phyloP scores from a whole-genome alignment of 2,888 invertebrate species.

The Hemaris fuciformis region DNA sequence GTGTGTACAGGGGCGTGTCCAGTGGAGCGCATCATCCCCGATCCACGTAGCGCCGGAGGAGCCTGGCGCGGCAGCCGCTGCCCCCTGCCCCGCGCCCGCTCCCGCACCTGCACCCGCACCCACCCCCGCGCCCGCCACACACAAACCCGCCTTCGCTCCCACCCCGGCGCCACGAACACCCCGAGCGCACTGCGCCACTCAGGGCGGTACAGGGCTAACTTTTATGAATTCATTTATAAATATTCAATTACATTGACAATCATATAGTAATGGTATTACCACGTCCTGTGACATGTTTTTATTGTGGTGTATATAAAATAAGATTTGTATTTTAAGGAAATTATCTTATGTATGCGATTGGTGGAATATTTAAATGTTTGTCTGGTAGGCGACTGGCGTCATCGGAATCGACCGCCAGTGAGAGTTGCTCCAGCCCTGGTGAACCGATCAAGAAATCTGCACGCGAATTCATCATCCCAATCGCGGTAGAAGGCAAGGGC shows the following conservation, averaged over 20 bases:
- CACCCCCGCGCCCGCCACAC: constrained; percentile 26
- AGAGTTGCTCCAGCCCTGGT: constrained; percentile 69
- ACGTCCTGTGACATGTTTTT: no score
- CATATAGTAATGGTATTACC: no score
- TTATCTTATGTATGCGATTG: not conserved
- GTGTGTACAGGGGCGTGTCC: constrained; percentile 62
- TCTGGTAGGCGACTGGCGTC: constrained; percentile 64
- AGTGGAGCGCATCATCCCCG: constrained; percentile 77
- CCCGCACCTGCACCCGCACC: constrained; percentile 29
- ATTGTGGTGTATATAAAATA: not conserved
- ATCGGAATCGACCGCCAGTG: constrained; percentile 85
- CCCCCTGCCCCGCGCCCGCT: constrained; percentile 30
- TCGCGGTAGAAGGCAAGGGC: constrained; percentile 94
- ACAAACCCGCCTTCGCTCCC: constrained; percentile 31
- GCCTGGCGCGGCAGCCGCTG: constrained; percentile 33
- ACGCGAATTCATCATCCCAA: constrained; percentile 95
- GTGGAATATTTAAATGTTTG: not conserved
- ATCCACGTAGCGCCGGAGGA: constrained; percentile 64
- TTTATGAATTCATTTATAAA: no score
- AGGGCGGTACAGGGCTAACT: no score
- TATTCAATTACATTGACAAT: no score
- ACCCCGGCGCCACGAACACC: constrained; percentile 29
- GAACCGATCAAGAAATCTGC: constrained; percentile 92
- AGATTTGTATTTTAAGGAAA: not conserved
- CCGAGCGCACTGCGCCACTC: constrained; percentile 21